Evolutionary conservation across 2,113 vertebrate species (phyloP).

Genomic region (Genyomyrus donnyi): DNA sequence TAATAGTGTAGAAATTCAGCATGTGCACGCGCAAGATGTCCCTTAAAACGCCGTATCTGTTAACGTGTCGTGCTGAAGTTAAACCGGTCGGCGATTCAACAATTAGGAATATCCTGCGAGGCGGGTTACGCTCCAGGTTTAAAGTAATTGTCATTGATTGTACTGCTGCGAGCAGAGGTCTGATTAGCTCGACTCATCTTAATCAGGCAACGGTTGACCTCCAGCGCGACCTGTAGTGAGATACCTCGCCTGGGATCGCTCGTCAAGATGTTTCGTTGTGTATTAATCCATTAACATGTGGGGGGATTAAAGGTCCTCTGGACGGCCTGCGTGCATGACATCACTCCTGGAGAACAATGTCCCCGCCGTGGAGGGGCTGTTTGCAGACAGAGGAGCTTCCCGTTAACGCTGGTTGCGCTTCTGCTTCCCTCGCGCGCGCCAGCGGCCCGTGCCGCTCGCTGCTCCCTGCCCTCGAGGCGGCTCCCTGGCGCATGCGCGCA

Average conservation of each 20-base stretch:
- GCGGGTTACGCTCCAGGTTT: neutral
- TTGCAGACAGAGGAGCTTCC: neutral
- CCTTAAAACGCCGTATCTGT: neutral
- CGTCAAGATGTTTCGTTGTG: constrained; percentile 1
- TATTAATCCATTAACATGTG: constrained; percentile 14
- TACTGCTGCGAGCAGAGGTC: neutral
- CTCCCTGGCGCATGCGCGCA: neutral
- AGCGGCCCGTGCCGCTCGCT: neutral
- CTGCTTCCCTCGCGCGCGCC: neutral
- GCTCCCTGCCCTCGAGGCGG: neutral
- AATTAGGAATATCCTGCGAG: neutral
- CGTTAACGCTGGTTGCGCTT: neutral
- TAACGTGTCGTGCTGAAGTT: neutral
- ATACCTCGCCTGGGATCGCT: neutral
- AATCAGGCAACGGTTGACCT: constrained; percentile 1
- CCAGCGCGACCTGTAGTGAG: neutral
- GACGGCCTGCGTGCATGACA: neutral
- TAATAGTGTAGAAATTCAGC: neutral
- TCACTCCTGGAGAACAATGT: neutral
- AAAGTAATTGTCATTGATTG: constrained; percentile 23
- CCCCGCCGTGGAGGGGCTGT: neutral
- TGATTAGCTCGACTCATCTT: constrained; percentile 17
- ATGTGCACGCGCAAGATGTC: neutral
- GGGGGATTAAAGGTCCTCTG: neutral
- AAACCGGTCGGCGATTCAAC: neutral